phyloP scores from a whole-genome alignment of 64 coral and sea anemone genomes.

The Exaiptasia diaphana region DNA sequence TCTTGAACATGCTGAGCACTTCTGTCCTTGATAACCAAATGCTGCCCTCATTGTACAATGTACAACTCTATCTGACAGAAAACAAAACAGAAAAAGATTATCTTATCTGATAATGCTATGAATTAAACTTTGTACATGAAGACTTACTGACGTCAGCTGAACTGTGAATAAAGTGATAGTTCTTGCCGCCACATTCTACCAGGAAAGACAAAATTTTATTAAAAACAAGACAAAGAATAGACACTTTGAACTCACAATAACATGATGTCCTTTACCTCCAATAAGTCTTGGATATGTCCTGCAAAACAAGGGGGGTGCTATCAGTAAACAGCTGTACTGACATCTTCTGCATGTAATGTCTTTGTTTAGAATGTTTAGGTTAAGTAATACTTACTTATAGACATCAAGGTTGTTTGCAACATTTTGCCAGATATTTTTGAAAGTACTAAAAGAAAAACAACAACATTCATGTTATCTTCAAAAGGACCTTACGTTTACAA shows the following conservation, averaged over 20 bases:
- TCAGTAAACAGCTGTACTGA: too few species aligned
- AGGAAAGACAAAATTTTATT: neutral
- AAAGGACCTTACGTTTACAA: neutral
- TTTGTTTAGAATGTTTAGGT: too few species aligned
- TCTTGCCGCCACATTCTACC: constrained; percentile 94
- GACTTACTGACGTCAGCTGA: constrained; percentile 82
- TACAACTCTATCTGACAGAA: constrained; percentile 67
- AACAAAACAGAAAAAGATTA: neutral
- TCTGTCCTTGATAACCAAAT: constrained; percentile 97
- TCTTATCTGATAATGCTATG: neutral
- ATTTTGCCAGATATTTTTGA: constrained; percentile 82
- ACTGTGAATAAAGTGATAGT: constrained; percentile 89
- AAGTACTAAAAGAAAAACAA: constrained; percentile 64
- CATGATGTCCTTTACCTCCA: constrained; percentile 61
- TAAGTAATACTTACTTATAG: constrained; percentile 79
- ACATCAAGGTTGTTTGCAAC: constrained; percentile 81
- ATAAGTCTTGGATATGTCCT: constrained; percentile 88
- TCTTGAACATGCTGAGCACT: constrained; percentile 86
- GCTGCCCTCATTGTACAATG: constrained; percentile 79
- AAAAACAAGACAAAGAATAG: neutral
- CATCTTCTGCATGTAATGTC: too few species aligned
- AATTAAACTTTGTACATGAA: neutral
- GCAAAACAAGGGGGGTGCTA: constrained; percentile 1
- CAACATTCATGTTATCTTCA: neutral
- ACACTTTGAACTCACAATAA: neutral